Evolutionary conservation across 1,140 invertebrate genomes (phyloP), one percentile per base, ranked within the genome.

Genomic region (Euwallacea similis): DNA sequence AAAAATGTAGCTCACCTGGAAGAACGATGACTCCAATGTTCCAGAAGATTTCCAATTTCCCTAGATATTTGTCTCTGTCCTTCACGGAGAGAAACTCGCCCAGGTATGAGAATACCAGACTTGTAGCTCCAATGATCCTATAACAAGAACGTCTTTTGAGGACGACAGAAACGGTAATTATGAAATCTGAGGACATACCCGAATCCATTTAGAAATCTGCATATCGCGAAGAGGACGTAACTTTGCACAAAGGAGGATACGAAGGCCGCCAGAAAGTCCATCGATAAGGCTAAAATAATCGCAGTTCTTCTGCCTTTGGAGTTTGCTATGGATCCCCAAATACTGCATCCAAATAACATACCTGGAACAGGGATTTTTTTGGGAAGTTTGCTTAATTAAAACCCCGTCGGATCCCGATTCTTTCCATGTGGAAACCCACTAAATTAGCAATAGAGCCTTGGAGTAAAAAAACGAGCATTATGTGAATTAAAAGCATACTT

Each of bases 261-360:
- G 16, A 88, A 81, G 8, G 85, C 87, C 6, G 87, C 87, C 0
- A 86, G 55, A 6, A 87, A 87, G 78, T 90, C 89, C 66, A 89
- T 80, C 0, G 87, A 78, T 6, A 90, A 80, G 2, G 88, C 87
- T 10, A 85, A 85, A 44, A 89, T 83, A 68, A 90, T 84, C 33
- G 87, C 84, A 43, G 84, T 80, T 75, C 86, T 82, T 7, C 89
- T 82, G 0, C 89, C 89, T 10, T 84, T 77, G 0, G 84, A 83
- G 76, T 90, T 88, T 0, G 88, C 88, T 70, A 90, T 76, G 15
- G 85, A 86, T 7, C 88, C 88, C 88, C 88, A 90, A 67, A 89
- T 81, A 77, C 87, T 87, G 0, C 88, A 88, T 7, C 88, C 88
- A 43, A 89, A 83, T 79, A 89, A 86, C 88, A 90, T 90, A 6